Percentiles rank a stretch among this genome's conserved stretches.
Conservation (phyloP, 2,888 invertebrate genomes). For the Himalopsyche tibetana region DNA sequence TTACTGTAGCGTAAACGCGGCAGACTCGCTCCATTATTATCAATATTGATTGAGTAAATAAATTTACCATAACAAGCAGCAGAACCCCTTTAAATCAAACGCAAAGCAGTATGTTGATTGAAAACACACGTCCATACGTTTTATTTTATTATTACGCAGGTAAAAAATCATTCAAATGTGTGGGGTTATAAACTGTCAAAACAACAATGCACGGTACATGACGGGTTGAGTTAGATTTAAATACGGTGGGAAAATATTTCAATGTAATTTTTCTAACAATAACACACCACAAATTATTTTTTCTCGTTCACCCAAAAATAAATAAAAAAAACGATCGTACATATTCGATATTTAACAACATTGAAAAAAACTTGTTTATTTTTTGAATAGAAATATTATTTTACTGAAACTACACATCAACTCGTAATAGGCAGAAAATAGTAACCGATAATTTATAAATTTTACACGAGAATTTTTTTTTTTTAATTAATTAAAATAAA, state of each 20-base stretch:
- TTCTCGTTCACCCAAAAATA: too few species aligned
- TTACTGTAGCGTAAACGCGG: constrained; percentile 19
- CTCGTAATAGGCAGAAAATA: too few species aligned
- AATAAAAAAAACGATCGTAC: too few species aligned
- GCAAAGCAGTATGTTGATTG: constrained; percentile 16
- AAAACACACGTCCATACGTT: constrained; percentile 3
- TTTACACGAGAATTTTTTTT: too few species aligned
- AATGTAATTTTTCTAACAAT: neutral
- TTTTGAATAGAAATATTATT: too few species aligned
- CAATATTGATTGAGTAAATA: constrained; percentile 25
- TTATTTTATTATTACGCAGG: constrained; percentile 4
- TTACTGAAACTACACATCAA: too few species aligned
- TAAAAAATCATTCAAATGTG: constrained; percentile 1
- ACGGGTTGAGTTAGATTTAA: constrained; percentile 4
- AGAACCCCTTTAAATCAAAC: constrained; percentile 19
- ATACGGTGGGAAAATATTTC: constrained; percentile 1
- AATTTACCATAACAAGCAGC: constrained; percentile 16
- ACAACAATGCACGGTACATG: constrained; percentile 5
- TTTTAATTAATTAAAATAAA: too few species aligned
- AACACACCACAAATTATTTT: too few species aligned
- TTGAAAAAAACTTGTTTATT: too few species aligned
- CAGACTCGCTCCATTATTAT: constrained; percentile 5
- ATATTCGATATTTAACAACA: too few species aligned
- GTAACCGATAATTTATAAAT: too few species aligned
- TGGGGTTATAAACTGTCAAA: constrained; percentile 4